Base-by-base conservation (phyloP, 2,888 invertebrate genomes). In the Parelbella ahira region DNA sequence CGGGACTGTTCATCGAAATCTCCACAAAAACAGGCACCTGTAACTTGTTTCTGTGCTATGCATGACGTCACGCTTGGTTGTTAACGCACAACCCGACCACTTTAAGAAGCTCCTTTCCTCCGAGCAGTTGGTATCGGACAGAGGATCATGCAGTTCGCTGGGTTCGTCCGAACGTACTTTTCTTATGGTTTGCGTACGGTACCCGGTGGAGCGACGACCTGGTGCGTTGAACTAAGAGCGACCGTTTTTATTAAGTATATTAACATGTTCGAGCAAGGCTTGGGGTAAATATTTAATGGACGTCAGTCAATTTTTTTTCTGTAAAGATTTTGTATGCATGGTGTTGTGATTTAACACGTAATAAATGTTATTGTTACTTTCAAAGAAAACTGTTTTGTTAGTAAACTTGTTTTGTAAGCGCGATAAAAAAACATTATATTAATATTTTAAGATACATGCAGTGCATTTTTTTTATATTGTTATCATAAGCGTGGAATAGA, bases 131-230 rank as follows among this genome's bases (percentile, higher is more conserved):
- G 64, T 55, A 52, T 51, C 52, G 65, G 60, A 60, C 55, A 58
- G 54, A 60, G 57, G 54, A 50, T 51, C 63, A 63, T 65, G 58
- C 59, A 59, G 58, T 73, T 77, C 68, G 76, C 78, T 63, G 64
- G 66, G 67, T 65, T 75, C 69, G 65, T 53, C 63, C 59, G 66
- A 60, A 64, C 73, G 69, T 72, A 67, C 63, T 67, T 77, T 78
- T 83, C 82, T 81, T 82, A 81, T 80, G 78, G 74, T 61, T 58
- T 33, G 51, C 65, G 73, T 83, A 86, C 84, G 84, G 86, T 84
- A 86, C 60, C 70, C 55, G 62, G 56, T 71, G 71, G 84, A 63
- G 68, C 83, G 81, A 54, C 83, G 83, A 84, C 83, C 83, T 67
- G 70, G 78, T 71, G 58, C 82, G 72, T 76, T 83, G 83, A 83